Evolutionary conservation across 2,797 vertebrate species (phyloP), one percentile per base, ranked within the genome.

Genomic region (Morus bassanus): DNA sequence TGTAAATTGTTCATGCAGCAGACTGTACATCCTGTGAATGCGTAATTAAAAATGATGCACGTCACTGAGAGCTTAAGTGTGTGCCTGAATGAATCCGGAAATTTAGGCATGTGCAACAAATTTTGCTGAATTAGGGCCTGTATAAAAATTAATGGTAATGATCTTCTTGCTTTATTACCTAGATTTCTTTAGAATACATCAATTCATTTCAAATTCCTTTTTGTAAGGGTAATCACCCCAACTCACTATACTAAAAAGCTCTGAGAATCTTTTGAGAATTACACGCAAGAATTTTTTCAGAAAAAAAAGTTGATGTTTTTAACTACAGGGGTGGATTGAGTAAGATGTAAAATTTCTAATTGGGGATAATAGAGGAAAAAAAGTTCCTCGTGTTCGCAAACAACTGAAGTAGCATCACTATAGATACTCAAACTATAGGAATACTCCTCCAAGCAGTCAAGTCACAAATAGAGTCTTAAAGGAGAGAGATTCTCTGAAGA

Each of bases 401-500:
- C 21, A 89, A 33, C 43, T 61, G 35, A 93, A 91, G 27, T 22
- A 30, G 30, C 27, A 48, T 48, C 59, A 8, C 30, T 84, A 6
- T 30, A 86, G 76, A 45, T 77, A 63, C 51, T 88, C 76, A 88
- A 81, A 68, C 75, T 43, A 27, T 15, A 67, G 60, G 74, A 53
- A 19, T 35, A 51, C 22, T 85, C 68, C 69, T 95, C 78, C 51
- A 72, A 81, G 27, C 88, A 79, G 39, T 45, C 30, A 78, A 75
- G 80, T 84, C 82, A 23, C 43, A 70, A 86, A 65, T 57, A 73
- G 37, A 88, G 63, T 86, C 85, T 96, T 96, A 93, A 85, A 81
- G 84, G 67, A 96, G 53, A 81, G 77, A 60, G 72, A 91, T 53
- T 64, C 65, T 94, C 18, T 59, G 41, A 91, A 95, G 95, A 96